These are phyloP conservation scores for Elmis aenea DNA, from an alignment of 2,888 invertebrate genomes.

Conservation along the genomic window DNA sequence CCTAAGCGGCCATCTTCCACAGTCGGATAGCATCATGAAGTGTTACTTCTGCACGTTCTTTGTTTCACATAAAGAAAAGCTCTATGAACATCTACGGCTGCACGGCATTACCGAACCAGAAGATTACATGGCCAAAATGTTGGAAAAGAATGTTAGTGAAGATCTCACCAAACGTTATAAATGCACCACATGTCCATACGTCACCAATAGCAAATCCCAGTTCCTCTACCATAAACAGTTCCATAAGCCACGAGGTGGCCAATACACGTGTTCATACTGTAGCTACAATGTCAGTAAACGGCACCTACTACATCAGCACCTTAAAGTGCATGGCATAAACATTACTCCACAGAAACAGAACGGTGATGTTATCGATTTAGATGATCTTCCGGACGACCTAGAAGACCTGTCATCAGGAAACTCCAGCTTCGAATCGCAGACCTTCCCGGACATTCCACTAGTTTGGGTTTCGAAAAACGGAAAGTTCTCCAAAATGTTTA, in stretches of 20 bases:
- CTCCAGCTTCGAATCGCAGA: constrained; percentile 44
- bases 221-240: constrained; percentile 83
- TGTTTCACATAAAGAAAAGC: constrained; percentile 63
- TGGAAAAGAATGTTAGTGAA: constrained; percentile 30
- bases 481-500: constrained; percentile 74
- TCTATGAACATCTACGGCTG: constrained; percentile 62
- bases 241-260: constrained; percentile 67
- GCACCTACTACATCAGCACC: constrained; percentile 78
- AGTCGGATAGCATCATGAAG: constrained; percentile 65
- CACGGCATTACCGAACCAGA: constrained; percentile 60
- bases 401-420: constrained; percentile 31
- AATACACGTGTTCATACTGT: constrained; percentile 77
- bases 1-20: constrained; percentile 64
- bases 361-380: constrained; percentile 34
- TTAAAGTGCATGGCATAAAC: constrained; percentile 67
- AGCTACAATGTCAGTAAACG: constrained; percentile 77
- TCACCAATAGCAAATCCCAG: constrained; percentile 80
- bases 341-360: constrained; percentile 48
- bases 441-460: constrained; percentile 59
- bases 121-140: constrained; percentile 51
- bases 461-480: constrained; percentile 73
- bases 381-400: constrained; percentile 37
- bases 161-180: constrained; percentile 61
- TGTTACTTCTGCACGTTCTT: constrained; percentile 79
- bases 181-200: constrained; percentile 78